A percentile compares a stretch with the other conserved stretches of the same genome.
Evolutionary conservation across 2,797 vertebrate genomes (phyloP).

Genomic region (Rhincodon typus): DNA sequence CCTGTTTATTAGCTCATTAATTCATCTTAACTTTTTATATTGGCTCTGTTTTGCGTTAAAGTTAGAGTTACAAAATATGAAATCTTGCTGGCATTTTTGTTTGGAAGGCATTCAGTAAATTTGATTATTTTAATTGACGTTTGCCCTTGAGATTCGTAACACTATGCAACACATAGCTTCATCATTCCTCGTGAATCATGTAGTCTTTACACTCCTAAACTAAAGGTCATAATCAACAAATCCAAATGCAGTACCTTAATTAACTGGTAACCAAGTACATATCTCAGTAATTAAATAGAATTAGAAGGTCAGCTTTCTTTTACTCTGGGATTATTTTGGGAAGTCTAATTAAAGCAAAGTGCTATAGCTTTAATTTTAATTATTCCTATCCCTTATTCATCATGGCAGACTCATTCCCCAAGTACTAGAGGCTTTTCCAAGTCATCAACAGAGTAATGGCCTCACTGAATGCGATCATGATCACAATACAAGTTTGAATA

Average conservation of each 20-base stretch:
- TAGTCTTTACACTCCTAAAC: background rate
- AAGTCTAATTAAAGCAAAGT: background rate
- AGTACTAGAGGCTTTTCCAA: background rate
- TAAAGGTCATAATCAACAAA: background rate
- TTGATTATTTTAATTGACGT: too few species aligned
- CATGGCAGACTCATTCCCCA: background rate
- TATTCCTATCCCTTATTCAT: background rate
- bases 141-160: too few species aligned
- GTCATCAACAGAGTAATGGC: background rate
- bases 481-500: background rate
- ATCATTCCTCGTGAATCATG: background rate
- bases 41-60: too few species aligned
- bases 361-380: background rate
- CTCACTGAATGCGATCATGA: background rate
- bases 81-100: too few species aligned
- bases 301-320: background rate
- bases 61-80: too few species aligned
- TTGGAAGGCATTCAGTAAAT: too few species aligned
- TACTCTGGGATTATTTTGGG: background rate
- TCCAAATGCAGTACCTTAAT: background rate
- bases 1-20: too few species aligned
- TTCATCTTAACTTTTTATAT: too few species aligned
- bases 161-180: background rate
- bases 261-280: background rate
- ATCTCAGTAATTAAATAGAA: conserved; percentile 10